Conservation (phyloP, 2,888 invertebrate species). For the Standfussiana lucernea region DNA sequence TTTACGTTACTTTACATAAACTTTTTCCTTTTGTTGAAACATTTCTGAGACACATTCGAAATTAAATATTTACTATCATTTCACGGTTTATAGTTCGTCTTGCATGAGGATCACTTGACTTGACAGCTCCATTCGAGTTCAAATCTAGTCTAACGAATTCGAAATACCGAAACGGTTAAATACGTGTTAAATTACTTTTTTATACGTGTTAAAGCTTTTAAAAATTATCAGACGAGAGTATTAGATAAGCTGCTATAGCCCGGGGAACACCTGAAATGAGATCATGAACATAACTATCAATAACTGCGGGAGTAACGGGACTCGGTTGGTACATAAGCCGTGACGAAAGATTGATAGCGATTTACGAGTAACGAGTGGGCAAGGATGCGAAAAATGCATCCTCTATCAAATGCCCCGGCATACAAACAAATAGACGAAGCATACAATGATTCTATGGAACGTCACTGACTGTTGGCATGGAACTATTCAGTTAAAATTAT, state of each 20-base stretch:
- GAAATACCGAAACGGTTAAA: not conserved
- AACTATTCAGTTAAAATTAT: conserved; percentile 48
- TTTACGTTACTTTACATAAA: not conserved
- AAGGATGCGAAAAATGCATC: conserved; percentile 58
- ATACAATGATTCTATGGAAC: conserved; percentile 11
- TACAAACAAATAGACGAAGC: conserved; percentile 29
- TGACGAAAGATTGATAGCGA: conserved; percentile 41
- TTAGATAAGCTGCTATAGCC: not conserved
- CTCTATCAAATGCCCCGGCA: conserved; percentile 50
- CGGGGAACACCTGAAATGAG: conserved; percentile 31
- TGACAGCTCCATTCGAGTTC: not conserved
- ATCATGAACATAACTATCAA: conserved; percentile 32
- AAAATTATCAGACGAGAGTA: not conserved
- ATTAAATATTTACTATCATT: not conserved
- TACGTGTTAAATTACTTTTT: not conserved
- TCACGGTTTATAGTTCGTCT: not conserved
- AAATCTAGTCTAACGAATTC: not conserved
- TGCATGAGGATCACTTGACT: not conserved
- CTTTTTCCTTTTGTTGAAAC: not conserved
- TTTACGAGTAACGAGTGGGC: conserved; percentile 28
- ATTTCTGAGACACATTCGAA: not conserved
- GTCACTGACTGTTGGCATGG: conserved; percentile 29
- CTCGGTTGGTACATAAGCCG: conserved; percentile 2
- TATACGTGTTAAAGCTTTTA: not conserved
- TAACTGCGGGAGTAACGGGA: conserved; percentile 27